Conservation (phyloP, 1,140 invertebrate species). For the Teleogryllus occipitalis region DNA sequence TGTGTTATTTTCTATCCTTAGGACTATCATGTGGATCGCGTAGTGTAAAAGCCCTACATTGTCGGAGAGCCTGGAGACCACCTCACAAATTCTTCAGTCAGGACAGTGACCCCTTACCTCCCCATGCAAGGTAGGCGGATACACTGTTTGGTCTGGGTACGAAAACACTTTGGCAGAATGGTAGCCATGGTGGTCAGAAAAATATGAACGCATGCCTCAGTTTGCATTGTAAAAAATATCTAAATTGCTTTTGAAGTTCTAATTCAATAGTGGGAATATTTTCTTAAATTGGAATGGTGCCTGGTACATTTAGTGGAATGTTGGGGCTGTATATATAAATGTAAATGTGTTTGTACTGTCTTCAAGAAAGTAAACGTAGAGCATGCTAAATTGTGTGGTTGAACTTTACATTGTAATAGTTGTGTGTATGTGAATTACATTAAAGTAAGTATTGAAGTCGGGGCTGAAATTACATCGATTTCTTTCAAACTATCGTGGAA, state of each 20-base stretch:
- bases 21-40: neutral
- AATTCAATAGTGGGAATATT: neutral
- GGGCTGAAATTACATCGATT: neutral
- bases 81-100: neutral
- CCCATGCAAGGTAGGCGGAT: neutral
- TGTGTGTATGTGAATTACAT: neutral
- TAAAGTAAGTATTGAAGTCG: neutral
- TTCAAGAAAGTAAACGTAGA: neutral
- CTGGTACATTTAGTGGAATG: neutral
- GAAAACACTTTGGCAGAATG: neutral
- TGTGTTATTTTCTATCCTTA: constrained; percentile 1
- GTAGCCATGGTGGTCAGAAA: neutral
- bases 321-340: neutral
- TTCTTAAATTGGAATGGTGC: neutral
- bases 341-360: neutral
- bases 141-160: neutral
- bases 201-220: neutral
- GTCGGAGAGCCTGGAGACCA: neutral
- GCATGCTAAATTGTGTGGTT: neutral
- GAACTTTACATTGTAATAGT: neutral
- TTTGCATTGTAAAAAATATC: neutral
- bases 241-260: neutral
- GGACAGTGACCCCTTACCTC: neutral
- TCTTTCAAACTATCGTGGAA: too few species aligned
- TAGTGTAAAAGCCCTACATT: neutral